Base-by-base conservation (phyloP, 2,888 invertebrate species). In the Acrobasis suavella region DNA sequence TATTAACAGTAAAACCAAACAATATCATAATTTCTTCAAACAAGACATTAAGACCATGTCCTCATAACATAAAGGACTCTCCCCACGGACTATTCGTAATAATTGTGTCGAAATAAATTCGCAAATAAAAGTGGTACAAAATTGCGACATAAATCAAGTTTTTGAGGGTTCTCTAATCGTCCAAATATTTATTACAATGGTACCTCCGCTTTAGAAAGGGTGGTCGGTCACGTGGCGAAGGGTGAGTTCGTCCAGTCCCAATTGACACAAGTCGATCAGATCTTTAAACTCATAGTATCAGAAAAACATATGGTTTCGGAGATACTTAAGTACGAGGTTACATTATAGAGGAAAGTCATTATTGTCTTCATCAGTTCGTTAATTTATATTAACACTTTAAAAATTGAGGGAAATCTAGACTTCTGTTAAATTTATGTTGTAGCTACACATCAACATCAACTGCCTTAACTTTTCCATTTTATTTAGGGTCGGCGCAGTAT, bases 151-250 rank as follows among this genome's bases (percentile, higher is more conserved):
- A 76, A 76, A 78, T 79, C 74, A 80, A 69, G 73, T 72, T 71
- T 72, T 73, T 73, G 75, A 72, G 76, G 72, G 76, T 80, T 75
- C 76, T 78, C 74, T 78, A 83, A 81, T 86, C 78, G 77, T 82
- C 83, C 83, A 89, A 91, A 91, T 89, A 90, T 91, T 89, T 89
- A 85, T 89, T 81, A 81, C 81, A 74, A 72, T 73, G 71, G 69
- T 78, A 78, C 76, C 72, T 74, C 72, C 70, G 69, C 76, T 78
- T 77, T 72, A 73, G 72, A 83, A 89, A 87, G 89, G 89, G 89
- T 86, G 82, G 71, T 66, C 65, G 63, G 85, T 76, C 90, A 89
- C 90, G 90, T 89, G 91, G 67, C 84, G 65, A 49, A 64, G 89
- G 87, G 85, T 77, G 64, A 62, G 56, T 15, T 56, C 6, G 49